Evolutionary conservation across 37 sponge, comb jelly and placozoan genomes (phyloP), one percentile per base, ranked within the genome.

Genomic region (Amphimedon queenslandica): DNA sequence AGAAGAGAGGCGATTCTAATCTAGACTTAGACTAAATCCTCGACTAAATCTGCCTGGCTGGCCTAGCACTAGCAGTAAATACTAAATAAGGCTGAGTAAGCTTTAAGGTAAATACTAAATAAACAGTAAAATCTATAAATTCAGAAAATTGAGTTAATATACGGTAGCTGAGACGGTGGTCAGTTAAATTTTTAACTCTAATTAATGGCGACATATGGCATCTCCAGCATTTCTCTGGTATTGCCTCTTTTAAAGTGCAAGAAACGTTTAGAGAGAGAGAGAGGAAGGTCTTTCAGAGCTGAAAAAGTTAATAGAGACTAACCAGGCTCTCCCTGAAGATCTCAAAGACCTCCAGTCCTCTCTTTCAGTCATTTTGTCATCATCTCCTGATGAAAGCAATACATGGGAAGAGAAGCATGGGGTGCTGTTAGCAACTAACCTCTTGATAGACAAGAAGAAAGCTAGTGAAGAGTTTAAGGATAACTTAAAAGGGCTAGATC

Each of bases 331-430:
- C 2, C 36, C 74, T 23, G 70, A 61, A 1, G 68, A 76, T 0
- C 35, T 37, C 40, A 70, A 33, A n/a, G 5, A 1, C 18, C 8
- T 8, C 20, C 4, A 64, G 1, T 78, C 77, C 37, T 21, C 47
- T n/a, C n/a, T 11, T 23, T 0, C 73, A 1, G 27, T 77, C 10
- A 25, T 55, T 23, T 41, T 58, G n/a, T 18, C 76, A 43, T 40
- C 77, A 21, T 29, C n/a, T n/a, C n/a, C 40, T 4, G 40, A 53
- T 35, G 33, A 71, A 32, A 23, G 18, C 29, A 27, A 35, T 2
- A 32, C 77, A 21, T 84, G 90, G 86, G 90, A 84, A 65, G 71
- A 42, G 29, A 80, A 16, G 13, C 90, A 84, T 29, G 90, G 90
- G 1, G 80, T 67, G 3, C 76, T 90, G 3, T 43, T 76, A 57